Conservation (phyloP, 2,797 vertebrate species). For the Orientallactaga sibirica region DNA sequence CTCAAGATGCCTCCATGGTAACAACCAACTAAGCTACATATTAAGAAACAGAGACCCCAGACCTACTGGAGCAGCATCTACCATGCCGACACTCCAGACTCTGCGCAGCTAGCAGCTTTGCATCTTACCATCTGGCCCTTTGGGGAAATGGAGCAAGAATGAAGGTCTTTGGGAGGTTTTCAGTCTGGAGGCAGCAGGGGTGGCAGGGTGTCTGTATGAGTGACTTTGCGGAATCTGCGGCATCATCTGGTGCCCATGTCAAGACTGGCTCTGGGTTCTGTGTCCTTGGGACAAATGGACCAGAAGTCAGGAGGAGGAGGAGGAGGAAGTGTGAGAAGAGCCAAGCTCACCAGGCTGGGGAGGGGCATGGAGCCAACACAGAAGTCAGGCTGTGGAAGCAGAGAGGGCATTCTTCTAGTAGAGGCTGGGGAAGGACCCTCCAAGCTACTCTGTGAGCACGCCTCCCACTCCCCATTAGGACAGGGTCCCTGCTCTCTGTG, state of each 20-base stretch:
- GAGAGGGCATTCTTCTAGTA: neutral
- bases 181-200: neutral
- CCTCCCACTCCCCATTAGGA: neutral
- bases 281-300: neutral
- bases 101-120: neutral
- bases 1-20: neutral
- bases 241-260: neutral
- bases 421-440: neutral
- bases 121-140: neutral
- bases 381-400: too few relatives aligned
- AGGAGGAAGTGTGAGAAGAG: neutral
- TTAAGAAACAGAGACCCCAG: neutral
- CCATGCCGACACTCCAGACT: neutral
- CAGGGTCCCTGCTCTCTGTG: neutral
- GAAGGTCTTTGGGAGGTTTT: constrained; percentile 51
- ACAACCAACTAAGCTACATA: neutral
- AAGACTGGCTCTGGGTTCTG: constrained; percentile 13
- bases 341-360: neutral
- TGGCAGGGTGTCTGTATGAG: neutral
- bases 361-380: too few relatives aligned
- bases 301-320: neutral
- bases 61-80: neutral
- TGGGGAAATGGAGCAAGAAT: neutral
- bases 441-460: neutral
- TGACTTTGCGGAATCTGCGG: neutral